Evolutionary conservation across 2,113 vertebrate genomes (phyloP).

Genomic region (Prunella fulvescens): DNA sequence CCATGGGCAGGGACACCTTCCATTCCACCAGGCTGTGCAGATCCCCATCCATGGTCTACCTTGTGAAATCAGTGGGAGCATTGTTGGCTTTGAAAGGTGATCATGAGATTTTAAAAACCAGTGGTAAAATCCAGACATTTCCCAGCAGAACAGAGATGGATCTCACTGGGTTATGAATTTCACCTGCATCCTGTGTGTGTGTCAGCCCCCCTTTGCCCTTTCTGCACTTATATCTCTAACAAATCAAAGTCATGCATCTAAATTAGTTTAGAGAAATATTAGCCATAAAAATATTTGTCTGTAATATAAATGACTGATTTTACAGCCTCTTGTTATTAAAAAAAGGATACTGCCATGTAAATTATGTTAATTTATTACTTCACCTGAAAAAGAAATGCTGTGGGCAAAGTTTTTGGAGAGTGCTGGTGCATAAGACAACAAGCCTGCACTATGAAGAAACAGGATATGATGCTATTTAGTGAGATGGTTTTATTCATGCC

Average conservation of each 20-base stretch:
- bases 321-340: neutral
- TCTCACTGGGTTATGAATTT: neutral
- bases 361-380: slow-evolving; percentile 8
- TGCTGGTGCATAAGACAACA: neutral
- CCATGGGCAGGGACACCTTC: neutral
- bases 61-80: neutral
- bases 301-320: slow-evolving; percentile 9
- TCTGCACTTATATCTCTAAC: neutral
- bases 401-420: neutral
- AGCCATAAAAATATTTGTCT: slow-evolving; percentile 25
- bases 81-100: neutral
- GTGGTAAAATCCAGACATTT: neutral
- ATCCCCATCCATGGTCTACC: neutral
- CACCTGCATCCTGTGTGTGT: neutral
- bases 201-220: neutral
- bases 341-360: neutral
- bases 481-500: neutral
- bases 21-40: neutral
- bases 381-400: neutral
- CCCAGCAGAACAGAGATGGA: neutral
- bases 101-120: neutral
- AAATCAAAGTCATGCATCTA: neutral
- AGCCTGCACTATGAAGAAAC: neutral
- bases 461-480: neutral
- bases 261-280: slow-evolving; percentile 58